These are phyloP conservation scores for Stenopsyche tienmushanensis DNA, from an alignment of 1,140 invertebrate genomes.

Conservation along the genomic window DNA sequence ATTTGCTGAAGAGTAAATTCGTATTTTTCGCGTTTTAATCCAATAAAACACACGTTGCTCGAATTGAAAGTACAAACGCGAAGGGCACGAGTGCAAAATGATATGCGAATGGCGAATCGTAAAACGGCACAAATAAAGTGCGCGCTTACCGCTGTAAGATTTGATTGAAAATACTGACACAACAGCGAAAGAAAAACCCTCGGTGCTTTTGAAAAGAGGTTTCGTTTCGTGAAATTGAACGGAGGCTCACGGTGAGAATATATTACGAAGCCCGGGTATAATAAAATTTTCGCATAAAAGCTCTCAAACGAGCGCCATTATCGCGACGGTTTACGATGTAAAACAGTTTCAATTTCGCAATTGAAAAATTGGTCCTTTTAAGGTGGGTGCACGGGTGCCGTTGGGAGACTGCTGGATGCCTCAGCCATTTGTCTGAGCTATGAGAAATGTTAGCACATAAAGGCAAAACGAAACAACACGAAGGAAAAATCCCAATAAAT, in stretches of 20 bases:
- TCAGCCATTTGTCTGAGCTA: constrained; percentile 1
- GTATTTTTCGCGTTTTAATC: no score
- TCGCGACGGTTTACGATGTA: constrained; percentile 3
- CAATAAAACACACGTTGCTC: no score
- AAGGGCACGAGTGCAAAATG: no score
- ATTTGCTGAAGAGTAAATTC: no score
- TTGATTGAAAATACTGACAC: no score
- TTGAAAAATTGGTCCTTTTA: constrained; percentile 13
- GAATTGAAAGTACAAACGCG: no score
- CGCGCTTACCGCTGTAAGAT: no score
- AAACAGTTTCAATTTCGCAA: constrained; percentile 9
- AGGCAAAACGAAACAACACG: not conserved
- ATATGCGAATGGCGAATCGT: no score
- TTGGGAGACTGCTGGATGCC: not conserved
- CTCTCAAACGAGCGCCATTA: not conserved
- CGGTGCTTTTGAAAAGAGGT: no score
- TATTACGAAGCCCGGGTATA: not conserved
- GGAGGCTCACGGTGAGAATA: not conserved
- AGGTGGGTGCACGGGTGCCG: not conserved
- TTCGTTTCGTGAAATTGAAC: no score
- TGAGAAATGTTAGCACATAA: not conserved
- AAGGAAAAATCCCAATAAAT: constrained; percentile 10
- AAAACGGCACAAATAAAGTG: no score
- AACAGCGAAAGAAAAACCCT: no score
- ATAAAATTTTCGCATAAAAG: constrained; percentile 8